Evolutionary conservation across 2,113 vertebrate genomes (phyloP).

Genomic region (Centropus bengalensis): DNA sequence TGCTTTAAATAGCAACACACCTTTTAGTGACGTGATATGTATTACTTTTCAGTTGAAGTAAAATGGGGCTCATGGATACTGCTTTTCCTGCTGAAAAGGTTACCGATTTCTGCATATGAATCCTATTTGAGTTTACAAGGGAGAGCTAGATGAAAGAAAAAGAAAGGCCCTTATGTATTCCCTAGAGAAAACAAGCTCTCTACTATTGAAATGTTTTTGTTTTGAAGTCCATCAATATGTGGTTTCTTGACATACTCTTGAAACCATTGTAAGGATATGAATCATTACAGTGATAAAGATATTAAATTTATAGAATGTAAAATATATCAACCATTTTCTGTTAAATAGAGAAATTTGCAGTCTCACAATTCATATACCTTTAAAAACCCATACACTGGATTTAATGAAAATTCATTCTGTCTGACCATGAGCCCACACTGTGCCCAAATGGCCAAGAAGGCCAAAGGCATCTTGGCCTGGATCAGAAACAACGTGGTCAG

Average conservation of each 20-base stretch:
- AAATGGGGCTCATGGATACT: not conserved
- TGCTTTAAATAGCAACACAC: not conserved
- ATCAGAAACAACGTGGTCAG: too few relatives aligned
- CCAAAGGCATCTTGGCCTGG: too few relatives aligned
- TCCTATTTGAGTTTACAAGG: slow-evolving; percentile 31
- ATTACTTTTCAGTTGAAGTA: not conserved
- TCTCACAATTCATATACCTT: not conserved
- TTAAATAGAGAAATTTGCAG: not conserved
- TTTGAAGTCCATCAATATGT: not conserved
- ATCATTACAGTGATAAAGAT: not conserved
- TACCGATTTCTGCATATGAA: not conserved
- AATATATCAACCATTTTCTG: not conserved
- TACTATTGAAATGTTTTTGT: not conserved
- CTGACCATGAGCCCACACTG: too few relatives aligned
- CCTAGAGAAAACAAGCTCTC: not conserved
- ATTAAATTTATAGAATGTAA: not conserved
- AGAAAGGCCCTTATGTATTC: not conserved
- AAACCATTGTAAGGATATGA: not conserved
- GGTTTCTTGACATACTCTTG: not conserved
- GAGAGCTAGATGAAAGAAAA: slow-evolving; percentile 25
- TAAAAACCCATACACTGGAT: not conserved
- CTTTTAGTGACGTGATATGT: not conserved
- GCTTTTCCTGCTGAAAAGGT: not conserved
- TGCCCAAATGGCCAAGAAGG: too few relatives aligned
- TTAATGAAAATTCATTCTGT: not conserved